Evolutionary conservation across 2,888 invertebrate species (phyloP).

Genomic region (Trissolcus japonicus): DNA sequence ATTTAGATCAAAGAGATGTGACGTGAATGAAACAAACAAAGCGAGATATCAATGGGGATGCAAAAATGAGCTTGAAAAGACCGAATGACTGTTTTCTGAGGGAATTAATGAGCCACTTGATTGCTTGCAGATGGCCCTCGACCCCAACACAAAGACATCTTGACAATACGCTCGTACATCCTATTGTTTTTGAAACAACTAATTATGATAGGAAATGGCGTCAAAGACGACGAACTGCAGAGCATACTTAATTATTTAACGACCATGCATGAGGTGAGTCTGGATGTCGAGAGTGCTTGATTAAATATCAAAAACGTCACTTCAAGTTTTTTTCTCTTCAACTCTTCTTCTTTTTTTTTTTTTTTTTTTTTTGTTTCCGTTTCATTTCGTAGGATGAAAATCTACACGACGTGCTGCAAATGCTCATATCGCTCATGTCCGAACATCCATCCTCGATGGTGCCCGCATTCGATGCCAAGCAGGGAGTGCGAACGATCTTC

Average conservation of each 20-base stretch:
- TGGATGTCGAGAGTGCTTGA: not conserved
- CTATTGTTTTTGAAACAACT: conserved; percentile 96
- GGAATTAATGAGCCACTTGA: conserved; percentile 2
- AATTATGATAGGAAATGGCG: conserved; percentile 97
- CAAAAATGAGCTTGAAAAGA: not conserved
- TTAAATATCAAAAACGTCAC: no score
- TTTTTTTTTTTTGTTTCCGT: not conserved
- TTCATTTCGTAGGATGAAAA: conserved; percentile 90
- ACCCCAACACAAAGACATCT: conserved; percentile 94
- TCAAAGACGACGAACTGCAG: conserved; percentile 99
- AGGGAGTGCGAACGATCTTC: conserved; percentile 97
- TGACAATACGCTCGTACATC: conserved; percentile 96
- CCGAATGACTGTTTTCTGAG: conserved; percentile 4
- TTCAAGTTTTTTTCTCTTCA: no score
- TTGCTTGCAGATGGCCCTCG: conserved; percentile 89
- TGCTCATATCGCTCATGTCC: conserved; percentile 97
- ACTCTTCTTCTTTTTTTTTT: not conserved
- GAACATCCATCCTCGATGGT: conserved; percentile 99
- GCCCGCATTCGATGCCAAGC: conserved; percentile 98
- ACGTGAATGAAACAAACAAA: no score
- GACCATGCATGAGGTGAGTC: conserved; percentile 93
- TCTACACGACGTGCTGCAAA: conserved; percentile 97
- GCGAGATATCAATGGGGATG: not conserved
- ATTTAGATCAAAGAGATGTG: not conserved
- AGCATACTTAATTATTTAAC: conserved; percentile 98